Base-by-base conservation (phyloP, 2,797 vertebrate genomes). In the Cetoscarus ocellatus region DNA sequence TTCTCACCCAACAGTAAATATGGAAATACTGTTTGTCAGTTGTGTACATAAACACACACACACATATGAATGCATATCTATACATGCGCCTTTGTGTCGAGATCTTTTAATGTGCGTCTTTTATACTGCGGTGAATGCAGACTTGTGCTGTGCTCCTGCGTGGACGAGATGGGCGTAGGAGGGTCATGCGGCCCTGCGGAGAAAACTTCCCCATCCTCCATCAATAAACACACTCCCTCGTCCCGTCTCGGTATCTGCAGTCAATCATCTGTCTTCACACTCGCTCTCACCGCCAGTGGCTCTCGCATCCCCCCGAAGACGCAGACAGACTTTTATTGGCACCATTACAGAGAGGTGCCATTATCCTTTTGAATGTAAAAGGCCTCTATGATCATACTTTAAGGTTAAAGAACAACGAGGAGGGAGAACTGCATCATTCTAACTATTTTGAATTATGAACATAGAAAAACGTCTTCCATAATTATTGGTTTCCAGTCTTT, bases 11-110 rank as follows among this genome's bases (percentile, higher is more conserved):
- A 95, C 95, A 91, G 96, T 96, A 95, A 96, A 95, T 96, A 97
- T 97, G 96, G 95, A 97, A 97, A 97, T 97, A 88, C 93, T 95
- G 95, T 96, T 94, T 95, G 94, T 95, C 95, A 92, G 93, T 95
- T 96, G 90, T 95, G 92, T 94, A 90, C 94, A 91, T 53, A 84
- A 75, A 86, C 61, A 73, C 73, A 75, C 15, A 85, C 57, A 70
- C 67, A 73, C 10, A 45, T 51, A 70, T 58, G 75, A 71, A 68
- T 86, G 76, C 80, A 77, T 88, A 82, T 80, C 88, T 84, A 80
- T 69, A 84, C 66, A 69, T 83, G 63, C 40, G 61, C 70, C 67
- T 87, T 86, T 86, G 83, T 90, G 83, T 71, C 42, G 54, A 68
- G 56, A 80, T 79, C 80, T 87, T 87, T 89, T 86, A 88, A 89